Conservation (phyloP, 2,113 vertebrate species). For the Pogona vitticeps region DNA sequence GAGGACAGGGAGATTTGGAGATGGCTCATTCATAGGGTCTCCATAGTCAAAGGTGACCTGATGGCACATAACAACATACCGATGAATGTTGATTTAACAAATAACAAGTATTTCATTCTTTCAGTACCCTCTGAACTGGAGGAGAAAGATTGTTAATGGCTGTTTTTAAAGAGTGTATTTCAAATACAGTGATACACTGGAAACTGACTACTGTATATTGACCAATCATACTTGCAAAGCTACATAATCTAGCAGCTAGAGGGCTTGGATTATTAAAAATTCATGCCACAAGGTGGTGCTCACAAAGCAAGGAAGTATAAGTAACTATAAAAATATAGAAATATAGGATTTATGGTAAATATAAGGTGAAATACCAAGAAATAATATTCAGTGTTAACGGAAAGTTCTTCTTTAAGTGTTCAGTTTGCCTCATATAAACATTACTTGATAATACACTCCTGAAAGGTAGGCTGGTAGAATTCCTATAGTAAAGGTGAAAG, state of each 20-base stretch:
- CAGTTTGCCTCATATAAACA: not conserved
- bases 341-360: not conserved
- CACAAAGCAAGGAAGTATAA: not conserved
- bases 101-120: conserved; percentile 29
- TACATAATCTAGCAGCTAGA: conserved; percentile 10
- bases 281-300: not conserved
- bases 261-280: not conserved
- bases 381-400: not conserved
- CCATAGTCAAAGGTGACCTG: too few species aligned
- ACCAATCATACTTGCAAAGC: conserved; percentile 9
- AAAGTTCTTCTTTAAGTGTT: not conserved
- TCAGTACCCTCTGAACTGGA: not conserved
- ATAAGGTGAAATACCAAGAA: not conserved
- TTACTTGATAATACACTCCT: not conserved
- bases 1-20: too few species aligned
- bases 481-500: not conserved
- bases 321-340: not conserved
- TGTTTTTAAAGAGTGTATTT: not conserved
- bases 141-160: not conserved
- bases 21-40: too few species aligned
- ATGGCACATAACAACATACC: too few species aligned
- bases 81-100: conserved; percentile 20
- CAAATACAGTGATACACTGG: not conserved
- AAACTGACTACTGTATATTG: not conserved
- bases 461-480: not conserved